A percentile compares a stretch with the other conserved stretches of the same genome.
Evolutionary conservation across 2,113 vertebrate genomes (phyloP).

Genomic region (Prinia subflava): DNA sequence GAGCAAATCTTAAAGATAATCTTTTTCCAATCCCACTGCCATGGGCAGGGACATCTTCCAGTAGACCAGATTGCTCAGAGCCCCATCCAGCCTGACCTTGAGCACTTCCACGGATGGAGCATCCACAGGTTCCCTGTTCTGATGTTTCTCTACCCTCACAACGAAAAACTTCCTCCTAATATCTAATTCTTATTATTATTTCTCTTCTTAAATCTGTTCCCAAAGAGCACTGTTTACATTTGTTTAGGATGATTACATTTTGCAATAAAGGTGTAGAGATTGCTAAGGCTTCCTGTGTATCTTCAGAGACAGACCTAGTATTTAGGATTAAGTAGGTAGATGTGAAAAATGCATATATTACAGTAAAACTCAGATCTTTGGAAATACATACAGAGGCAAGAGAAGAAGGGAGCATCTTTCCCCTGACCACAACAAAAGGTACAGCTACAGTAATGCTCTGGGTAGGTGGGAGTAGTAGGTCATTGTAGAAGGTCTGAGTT

Average conservation of each 20-base stretch:
- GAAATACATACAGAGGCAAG: background rate
- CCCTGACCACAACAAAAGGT: background rate
- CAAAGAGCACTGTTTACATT: background rate
- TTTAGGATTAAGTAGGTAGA: background rate
- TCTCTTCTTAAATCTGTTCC: background rate
- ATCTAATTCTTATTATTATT: background rate
- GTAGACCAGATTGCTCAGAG: background rate
- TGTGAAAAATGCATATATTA: background rate
- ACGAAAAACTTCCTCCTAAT: background rate
- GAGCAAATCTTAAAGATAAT: background rate
- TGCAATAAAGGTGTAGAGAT: background rate
- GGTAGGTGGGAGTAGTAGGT: background rate
- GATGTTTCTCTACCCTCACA: background rate
- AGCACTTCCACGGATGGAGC: background rate
- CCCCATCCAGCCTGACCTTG: background rate
- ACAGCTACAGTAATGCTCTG: background rate
- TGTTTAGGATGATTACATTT: background rate
- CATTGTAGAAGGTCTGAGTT: background rate
- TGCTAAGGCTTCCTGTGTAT: background rate
- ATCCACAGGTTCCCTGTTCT: background rate
- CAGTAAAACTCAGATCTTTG: background rate
- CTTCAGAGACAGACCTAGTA: background rate
- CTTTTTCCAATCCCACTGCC: background rate
- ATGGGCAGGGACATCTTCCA: background rate
- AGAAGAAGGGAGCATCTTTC: background rate